phyloP scores from a whole-genome alignment of 2,888 invertebrate genomes.

The Reticulitermes lucifugus region DNA sequence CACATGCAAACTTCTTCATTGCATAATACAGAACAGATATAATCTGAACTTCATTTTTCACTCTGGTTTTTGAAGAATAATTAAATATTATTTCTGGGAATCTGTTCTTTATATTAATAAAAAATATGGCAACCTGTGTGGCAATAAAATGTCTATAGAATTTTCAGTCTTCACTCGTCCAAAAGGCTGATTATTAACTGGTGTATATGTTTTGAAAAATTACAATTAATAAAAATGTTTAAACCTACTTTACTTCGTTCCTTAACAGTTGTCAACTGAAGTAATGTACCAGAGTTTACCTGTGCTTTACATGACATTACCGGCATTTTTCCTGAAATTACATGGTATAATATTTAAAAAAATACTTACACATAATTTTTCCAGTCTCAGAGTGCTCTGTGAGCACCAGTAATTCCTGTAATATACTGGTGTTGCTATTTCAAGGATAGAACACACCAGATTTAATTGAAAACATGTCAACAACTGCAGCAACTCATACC shows the following conservation, averaged over 20 bases:
- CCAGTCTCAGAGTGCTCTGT: too few relatives aligned
- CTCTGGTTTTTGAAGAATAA: not conserved
- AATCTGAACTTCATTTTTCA: constrained; percentile 12
- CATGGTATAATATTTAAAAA: too few relatives aligned
- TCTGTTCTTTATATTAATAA: constrained; percentile 4
- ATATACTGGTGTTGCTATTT: too few relatives aligned
- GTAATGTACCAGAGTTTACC: too few relatives aligned
- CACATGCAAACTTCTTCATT: not conserved
- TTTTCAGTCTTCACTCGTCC: constrained; percentile 42
- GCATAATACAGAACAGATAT: constrained; percentile 2
- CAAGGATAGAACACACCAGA: too few relatives aligned
- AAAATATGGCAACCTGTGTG: constrained; percentile 32
- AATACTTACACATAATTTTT: too few relatives aligned
- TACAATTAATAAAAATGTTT: constrained; percentile 48
- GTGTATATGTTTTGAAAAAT: constrained; percentile 52
- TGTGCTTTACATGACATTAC: too few relatives aligned
- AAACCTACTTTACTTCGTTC: not conserved
- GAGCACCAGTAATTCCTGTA: too few relatives aligned
- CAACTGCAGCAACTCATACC: too few relatives aligned
- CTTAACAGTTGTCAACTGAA: not conserved
- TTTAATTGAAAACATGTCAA: too few relatives aligned
- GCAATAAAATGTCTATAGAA: constrained; percentile 38
- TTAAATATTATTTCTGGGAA: not conserved
- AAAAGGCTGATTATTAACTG: constrained; percentile 49
- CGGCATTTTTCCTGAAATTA: too few relatives aligned